phyloP scores from a whole-genome alignment of 1,140 invertebrate species.

The Tribolium castaneum region DNA sequence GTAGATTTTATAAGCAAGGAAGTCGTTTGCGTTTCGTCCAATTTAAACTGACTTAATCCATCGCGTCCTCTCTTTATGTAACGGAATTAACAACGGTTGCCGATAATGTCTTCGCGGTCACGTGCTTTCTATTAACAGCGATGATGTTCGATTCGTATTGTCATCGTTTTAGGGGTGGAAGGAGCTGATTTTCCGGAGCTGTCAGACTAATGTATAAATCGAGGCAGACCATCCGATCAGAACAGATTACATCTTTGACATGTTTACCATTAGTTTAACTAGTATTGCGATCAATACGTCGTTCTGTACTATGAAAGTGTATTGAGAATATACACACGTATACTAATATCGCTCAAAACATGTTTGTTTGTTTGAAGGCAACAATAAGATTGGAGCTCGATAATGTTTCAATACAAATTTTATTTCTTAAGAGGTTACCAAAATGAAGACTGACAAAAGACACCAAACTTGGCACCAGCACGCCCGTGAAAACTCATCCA shows the following conservation, averaged over 20 bases:
- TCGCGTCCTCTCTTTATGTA: neutral
- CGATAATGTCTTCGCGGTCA: constrained; percentile 11
- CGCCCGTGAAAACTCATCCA: neutral
- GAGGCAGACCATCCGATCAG: constrained; percentile 42
- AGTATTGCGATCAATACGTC: constrained; percentile 36
- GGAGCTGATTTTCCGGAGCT: constrained; percentile 19
- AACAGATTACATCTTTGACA: constrained; percentile 49
- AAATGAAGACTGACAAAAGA: neutral
- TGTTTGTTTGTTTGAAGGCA: constrained; percentile 35
- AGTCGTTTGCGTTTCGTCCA: constrained; percentile 29
- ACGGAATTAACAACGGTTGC: neutral
- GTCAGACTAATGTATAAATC: constrained; percentile 42
- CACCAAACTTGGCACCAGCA: neutral
- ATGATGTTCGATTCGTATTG: constrained; percentile 24
- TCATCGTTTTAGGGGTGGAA: constrained; percentile 10
- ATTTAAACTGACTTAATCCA: constrained; percentile 38
- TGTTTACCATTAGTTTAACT: constrained; percentile 47
- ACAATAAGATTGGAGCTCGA: constrained; percentile 11
- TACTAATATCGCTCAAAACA: constrained; percentile 34
- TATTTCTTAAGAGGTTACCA: constrained; percentile 14
- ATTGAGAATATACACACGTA: constrained; percentile 26
- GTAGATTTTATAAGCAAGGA: constrained; percentile 36
- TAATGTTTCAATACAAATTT: constrained; percentile 35
- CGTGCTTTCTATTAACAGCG: constrained; percentile 15
- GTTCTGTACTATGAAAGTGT: constrained; percentile 27